These are phyloP conservation scores for Platycnemis pennipes DNA, from an alignment of 2,888 invertebrate species.

Conservation along the genomic window DNA sequence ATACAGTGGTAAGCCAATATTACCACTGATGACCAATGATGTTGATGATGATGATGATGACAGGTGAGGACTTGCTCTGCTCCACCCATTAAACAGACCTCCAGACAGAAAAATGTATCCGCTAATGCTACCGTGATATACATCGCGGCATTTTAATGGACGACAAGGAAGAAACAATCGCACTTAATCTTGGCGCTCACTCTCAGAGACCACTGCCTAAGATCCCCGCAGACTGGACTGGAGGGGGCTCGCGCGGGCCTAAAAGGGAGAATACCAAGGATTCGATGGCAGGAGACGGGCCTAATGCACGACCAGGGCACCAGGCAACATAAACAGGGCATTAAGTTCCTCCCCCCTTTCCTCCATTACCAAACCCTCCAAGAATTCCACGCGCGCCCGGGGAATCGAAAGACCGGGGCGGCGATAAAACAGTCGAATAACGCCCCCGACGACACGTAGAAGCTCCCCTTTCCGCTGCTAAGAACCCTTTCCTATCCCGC, in stretches of 20 bases:
- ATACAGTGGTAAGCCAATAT: no score
- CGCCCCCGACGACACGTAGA: not conserved
- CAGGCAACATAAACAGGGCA: not conserved
- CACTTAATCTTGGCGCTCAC: no score
- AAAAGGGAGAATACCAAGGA: not conserved
- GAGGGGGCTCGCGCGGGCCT: not conserved
- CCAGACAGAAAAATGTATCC: no score
- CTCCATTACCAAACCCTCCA: not conserved
- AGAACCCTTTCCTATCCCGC: no score
- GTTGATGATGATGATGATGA: no score
- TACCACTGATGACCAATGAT: no score
- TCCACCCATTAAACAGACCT: no score
- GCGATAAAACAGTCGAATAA: slow-evolving; percentile 16
- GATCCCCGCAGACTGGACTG: not conserved
- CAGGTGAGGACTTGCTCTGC: no score
- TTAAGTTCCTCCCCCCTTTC: not conserved
- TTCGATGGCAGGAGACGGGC: not conserved
- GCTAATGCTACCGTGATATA: no score
- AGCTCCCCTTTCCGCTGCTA: not conserved
- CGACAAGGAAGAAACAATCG: no score
- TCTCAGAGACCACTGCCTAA: no score
- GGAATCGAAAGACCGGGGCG: not conserved
- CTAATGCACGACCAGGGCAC: not conserved
- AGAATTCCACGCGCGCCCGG: slow-evolving; percentile 1
- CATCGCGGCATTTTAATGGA: no score